These are phyloP conservation scores for Mormyrops attenuatus DNA, from an alignment of 2,797 vertebrate species.

Conservation along the genomic window DNA sequence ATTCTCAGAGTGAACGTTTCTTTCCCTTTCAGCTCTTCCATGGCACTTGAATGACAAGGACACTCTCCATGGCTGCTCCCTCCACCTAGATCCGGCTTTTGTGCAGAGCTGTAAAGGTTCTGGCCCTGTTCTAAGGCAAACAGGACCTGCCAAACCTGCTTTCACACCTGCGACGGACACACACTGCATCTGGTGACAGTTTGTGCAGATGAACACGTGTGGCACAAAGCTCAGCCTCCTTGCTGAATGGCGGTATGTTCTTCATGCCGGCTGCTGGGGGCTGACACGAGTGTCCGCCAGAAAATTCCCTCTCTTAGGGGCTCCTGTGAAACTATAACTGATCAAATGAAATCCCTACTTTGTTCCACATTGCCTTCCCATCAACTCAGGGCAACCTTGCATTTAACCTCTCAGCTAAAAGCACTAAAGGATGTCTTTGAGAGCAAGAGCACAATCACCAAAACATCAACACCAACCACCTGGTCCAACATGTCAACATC, in stretches of 20 bases:
- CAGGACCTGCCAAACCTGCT: slow-evolving; percentile 63
- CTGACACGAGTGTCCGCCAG: not conserved
- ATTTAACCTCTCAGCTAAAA: not conserved
- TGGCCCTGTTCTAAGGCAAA: slow-evolving; percentile 25
- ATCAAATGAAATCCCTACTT: not conserved
- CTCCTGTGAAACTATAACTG: not conserved
- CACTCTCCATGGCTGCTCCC: not conserved
- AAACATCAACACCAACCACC: slow-evolving; percentile 5
- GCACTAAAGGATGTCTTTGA: not conserved
- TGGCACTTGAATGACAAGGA: not conserved
- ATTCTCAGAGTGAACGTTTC: not conserved
- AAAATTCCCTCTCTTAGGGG: not conserved
- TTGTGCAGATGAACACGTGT: not conserved
- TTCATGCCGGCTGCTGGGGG: not conserved
- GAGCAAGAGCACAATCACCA: not conserved
- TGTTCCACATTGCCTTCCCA: not conserved
- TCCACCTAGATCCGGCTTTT: slow-evolving; percentile 4
- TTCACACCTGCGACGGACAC: slow-evolving; percentile 36
- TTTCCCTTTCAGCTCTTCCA: not conserved
- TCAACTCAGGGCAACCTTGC: not conserved
- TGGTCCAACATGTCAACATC: slow-evolving; percentile 41
- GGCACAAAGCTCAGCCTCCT: not conserved
- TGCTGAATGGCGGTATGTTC: not conserved
- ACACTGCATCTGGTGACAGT: not conserved
- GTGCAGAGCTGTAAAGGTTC: slow-evolving; percentile 23